These are phyloP conservation scores for Charaxes varanes DNA, from an alignment of 1,140 invertebrate genomes.

Conservation along the genomic window DNA sequence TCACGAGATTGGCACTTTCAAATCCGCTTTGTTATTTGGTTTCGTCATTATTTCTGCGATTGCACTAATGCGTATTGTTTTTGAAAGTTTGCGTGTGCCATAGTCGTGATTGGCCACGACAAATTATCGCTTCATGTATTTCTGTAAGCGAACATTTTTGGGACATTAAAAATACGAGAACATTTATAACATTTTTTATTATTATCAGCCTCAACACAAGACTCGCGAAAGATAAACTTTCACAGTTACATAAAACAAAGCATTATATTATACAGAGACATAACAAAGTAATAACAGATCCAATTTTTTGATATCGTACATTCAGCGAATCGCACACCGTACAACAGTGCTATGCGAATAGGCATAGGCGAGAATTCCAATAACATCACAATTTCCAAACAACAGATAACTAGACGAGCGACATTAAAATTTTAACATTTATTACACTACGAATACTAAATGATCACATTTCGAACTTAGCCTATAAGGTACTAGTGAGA, in stretches of 20 bases:
- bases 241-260: conserved; percentile 58
- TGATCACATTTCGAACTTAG: conserved; percentile 67
- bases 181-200: conserved; percentile 50
- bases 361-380: conserved; percentile 11
- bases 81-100: conserved; percentile 9
- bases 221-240: conserved; percentile 35
- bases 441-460: conserved; percentile 61
- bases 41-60: conserved; percentile 13
- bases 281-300: conserved; percentile 65
- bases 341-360: conserved; percentile 15
- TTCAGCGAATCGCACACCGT: conserved; percentile 20
- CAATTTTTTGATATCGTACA: conserved; percentile 35
- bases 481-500: conserved; percentile 69
- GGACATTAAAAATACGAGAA: conserved; percentile 6
- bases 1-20: conserved; percentile 11
- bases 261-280: conserved; percentile 42
- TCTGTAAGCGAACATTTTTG: not conserved
- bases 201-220: conserved; percentile 64
- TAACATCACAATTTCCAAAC: conserved; percentile 37
- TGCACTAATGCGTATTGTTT: conserved; percentile 8
- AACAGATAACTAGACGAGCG: conserved; percentile 21
- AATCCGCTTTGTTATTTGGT: conserved; percentile 14
- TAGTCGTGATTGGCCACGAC: conserved; percentile 1
- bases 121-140: conserved; percentile 6
- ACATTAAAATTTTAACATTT: conserved; percentile 14